phyloP scores from a whole-genome alignment of 1,140 invertebrate species.

The Hylaeus anthracinus region DNA sequence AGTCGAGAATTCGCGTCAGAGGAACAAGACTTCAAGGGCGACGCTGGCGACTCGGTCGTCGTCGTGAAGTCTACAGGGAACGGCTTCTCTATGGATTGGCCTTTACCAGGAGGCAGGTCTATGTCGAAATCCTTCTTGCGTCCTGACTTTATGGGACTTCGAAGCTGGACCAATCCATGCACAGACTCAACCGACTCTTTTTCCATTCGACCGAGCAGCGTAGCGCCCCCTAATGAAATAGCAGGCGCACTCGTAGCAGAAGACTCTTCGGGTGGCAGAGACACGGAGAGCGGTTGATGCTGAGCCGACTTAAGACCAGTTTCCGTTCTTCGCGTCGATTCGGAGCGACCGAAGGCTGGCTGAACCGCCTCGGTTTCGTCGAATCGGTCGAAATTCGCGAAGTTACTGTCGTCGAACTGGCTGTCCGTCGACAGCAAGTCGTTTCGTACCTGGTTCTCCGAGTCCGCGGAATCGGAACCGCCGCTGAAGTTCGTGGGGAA shows the following conservation, averaged over 20 bases:
- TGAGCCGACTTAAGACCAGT: slow-evolving; percentile 60
- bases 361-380: slow-evolving; percentile 67
- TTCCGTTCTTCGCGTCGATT: slow-evolving; percentile 58
- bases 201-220: slow-evolving; percentile 46
- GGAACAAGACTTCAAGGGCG: slow-evolving; percentile 71
- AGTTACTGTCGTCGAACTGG: slow-evolving; percentile 72
- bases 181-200: slow-evolving; percentile 46
- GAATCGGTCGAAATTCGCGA: slow-evolving; percentile 78
- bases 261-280: slow-evolving; percentile 84
- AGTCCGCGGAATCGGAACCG: slow-evolving; percentile 65
- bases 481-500: slow-evolving; percentile 76
- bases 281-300: slow-evolving; percentile 85
- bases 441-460: slow-evolving; percentile 61
- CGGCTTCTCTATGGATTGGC: slow-evolving; percentile 68
- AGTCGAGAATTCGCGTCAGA: slow-evolving; percentile 74
- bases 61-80: slow-evolving; percentile 76
- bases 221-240: neutral
- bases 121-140: slow-evolving; percentile 70
- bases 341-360: neutral
- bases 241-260: slow-evolving; percentile 45
- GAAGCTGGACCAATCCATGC: slow-evolving; percentile 70
- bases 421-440: slow-evolving; percentile 54
- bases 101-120: slow-evolving; percentile 61
- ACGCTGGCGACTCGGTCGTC: slow-evolving; percentile 72
- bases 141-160: slow-evolving; percentile 75